Base-by-base conservation (phyloP, 1,140 invertebrate species). In the Gonioctena quinquepunctata region DNA sequence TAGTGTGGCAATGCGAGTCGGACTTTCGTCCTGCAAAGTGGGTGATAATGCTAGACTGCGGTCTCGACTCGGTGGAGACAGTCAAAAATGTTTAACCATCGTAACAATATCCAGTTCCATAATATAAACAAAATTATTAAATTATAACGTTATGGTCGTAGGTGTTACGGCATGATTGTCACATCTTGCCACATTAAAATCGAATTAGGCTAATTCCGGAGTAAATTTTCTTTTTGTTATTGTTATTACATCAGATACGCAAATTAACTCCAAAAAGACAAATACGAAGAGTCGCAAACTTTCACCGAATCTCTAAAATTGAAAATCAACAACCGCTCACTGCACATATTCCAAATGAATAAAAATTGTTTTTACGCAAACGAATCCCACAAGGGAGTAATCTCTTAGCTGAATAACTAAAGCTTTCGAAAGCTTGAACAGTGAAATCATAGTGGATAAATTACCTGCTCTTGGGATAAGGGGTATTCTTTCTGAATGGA, bases 61-160 rank as follows among this genome's bases (percentile, higher is more conserved):
- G 60, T 62, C 18, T 42, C 60, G 33, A 62, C 16, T 62, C 26
- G 60, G 16, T 62, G 33, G 50, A 27, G 22, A 54, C 50, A 23
- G 49, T 27, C 3, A 21, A 54, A 54, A 66, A 26, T 54, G 16
- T 52, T 25, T 26, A 52, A 54, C 48, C 48, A 25, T 54, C 21
- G 50, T 54, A 52, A 66, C 63, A 66, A 54, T 66, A 22, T 28
- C 28, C 49, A 13, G 42, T 18, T 33, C 49, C 33, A 28, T 66
- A 66, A 54, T 33, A 49, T 33, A 66, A 66, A 66, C 23, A 54
- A 54, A 52, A 66, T 66, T 66, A 66, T 66, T 52, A 66, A 66
- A 66, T 66, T 66, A 66, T 52, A 66, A n/a, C 42, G 63, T 66
- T 66, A 16, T 66, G 63, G 63, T 66, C 13, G 49, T 66, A 66